Conservation (phyloP, 2,888 invertebrate genomes). For the Tachina fera region DNA sequence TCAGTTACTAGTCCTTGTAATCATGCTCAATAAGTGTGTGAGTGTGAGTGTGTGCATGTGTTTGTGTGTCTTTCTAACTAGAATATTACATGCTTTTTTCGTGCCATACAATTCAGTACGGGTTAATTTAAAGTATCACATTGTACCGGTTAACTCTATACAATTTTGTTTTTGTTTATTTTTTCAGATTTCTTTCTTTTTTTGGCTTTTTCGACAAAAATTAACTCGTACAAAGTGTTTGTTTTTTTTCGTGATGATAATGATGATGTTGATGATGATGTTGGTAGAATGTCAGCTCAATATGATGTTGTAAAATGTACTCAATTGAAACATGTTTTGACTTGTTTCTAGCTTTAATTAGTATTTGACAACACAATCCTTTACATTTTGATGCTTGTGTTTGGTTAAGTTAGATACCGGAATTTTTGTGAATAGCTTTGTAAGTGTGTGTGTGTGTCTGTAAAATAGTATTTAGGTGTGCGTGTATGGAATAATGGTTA, state of each 20-base stretch:
- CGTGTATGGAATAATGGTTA: constrained; percentile 30
- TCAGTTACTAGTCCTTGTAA: constrained; percentile 43
- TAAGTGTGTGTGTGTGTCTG: no score
- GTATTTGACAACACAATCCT: constrained; percentile 68
- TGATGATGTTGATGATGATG: constrained; percentile 45
- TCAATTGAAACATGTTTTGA: constrained; percentile 68
- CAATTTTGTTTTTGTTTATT: constrained; percentile 5
- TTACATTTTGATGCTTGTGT: constrained; percentile 19
- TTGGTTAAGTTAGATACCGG: background rate
- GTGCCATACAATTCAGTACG: constrained; percentile 14
- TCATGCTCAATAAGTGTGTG: background rate
- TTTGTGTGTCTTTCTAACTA: constrained; percentile 7
- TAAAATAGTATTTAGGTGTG: background rate
- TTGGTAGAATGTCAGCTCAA: constrained; percentile 53
- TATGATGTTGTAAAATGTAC: constrained; percentile 65
- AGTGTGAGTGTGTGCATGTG: background rate
- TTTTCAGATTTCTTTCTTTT: background rate
- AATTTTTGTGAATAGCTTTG: background rate
- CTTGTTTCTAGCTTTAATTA: constrained; percentile 68
- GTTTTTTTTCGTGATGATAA: background rate
- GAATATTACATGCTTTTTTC: constrained; percentile 10
- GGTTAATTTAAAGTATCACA: constrained; percentile 50
- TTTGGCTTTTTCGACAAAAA: constrained; percentile 28
- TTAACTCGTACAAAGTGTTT: constrained; percentile 49
- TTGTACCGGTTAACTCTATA: constrained; percentile 28